Evolutionary conservation across 2,888 invertebrate genomes (phyloP).

Genomic region (Mythimna albipuncta): DNA sequence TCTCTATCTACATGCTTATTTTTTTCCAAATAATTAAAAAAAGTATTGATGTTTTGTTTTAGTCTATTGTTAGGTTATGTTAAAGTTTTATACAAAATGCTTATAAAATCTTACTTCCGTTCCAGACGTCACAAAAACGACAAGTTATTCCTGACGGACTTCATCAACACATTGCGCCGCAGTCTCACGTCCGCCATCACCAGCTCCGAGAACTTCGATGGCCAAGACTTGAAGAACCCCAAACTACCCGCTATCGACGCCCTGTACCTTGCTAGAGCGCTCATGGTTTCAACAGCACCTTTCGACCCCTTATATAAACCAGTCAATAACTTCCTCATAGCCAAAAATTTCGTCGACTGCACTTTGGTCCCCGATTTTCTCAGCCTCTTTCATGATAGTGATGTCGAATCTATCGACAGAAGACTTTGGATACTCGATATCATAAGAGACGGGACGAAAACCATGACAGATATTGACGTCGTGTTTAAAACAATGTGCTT

Average conservation of each 20-base stretch:
- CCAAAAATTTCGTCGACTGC: slow-evolving; percentile 94
- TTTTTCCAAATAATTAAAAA: too few species aligned
- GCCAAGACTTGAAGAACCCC: slow-evolving; percentile 76
- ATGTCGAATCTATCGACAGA: slow-evolving; percentile 92
- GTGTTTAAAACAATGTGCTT: slow-evolving; percentile 94
- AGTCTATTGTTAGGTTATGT: too few species aligned
- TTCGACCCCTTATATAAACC: slow-evolving; percentile 94
- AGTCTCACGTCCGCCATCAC: slow-evolving; percentile 88
- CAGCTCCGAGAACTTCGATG: slow-evolving; percentile 60
- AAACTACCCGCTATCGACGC: slow-evolving; percentile 92
- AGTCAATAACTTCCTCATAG: slow-evolving; percentile 94
- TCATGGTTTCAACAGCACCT: slow-evolving; percentile 94
- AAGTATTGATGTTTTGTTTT: too few species aligned
- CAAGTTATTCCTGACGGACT: slow-evolving; percentile 92
- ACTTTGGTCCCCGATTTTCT: slow-evolving; percentile 96
- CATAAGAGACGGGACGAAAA: slow-evolving; percentile 94
- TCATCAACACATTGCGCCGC: slow-evolving; percentile 92
- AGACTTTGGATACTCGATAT: slow-evolving; percentile 95
- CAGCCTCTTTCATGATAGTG: slow-evolving; percentile 95
- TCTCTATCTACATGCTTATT: too few species aligned
- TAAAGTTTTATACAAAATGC: not conserved
- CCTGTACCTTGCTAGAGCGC: slow-evolving; percentile 93
- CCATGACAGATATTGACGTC: slow-evolving; percentile 93
- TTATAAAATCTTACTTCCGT: not conserved
- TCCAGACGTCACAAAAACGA: slow-evolving; percentile 91